Evolutionary conservation across 2,797 vertebrate genomes (phyloP), one percentile per base, ranked within the genome.

Genomic region (Myoxocephalus aenaeus): DNA sequence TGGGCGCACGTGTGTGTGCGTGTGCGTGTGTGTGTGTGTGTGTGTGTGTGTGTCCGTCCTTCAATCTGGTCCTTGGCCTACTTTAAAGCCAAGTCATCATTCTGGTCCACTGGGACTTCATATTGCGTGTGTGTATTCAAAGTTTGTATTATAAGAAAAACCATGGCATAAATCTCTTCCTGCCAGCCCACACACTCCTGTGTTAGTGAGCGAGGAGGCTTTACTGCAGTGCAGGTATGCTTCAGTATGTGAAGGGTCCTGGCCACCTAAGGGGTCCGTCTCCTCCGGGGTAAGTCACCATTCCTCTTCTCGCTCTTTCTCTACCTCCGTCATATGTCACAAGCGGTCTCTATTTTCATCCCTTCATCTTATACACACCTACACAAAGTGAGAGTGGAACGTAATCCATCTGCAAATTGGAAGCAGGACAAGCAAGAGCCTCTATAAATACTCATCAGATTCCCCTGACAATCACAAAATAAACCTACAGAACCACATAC

Each of bases 1-100:
- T 73, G 64, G 14, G 82, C 22, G 81, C 22, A 58, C 68, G 4
- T 66, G 53, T 18, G 62, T 66, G 58, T 34, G 64, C 70, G 75
- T 69, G 59, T 74, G 25, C 59, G 62, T 11, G 61, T 53, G 56
- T 46, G 42, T 65, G 74, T 34, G 68, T 57, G 68, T 66, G 53
- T 18, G 62, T 66, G 53, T 18, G 62, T 66, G 58, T 34, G 63
- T 74, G 75, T 71, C 59, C 79, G 83, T 90, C 86, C 88, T 92
- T 90, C 88, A 89, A 80, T 91, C 85, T 85, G 85, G 92, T 89
- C 90, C 89, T 90, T 93, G 92, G 85, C 92, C 92, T 94, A 94
- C 83, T 93, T 93, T 90, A 88, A 86, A 92, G 88, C 86, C 85
- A 87, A 92, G 91, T 93, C 89, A 89, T 92, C 89, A 85, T 78